Evolutionary conservation across 2,113 vertebrate species (phyloP).

Genomic region (Bothrops jararaca): DNA sequence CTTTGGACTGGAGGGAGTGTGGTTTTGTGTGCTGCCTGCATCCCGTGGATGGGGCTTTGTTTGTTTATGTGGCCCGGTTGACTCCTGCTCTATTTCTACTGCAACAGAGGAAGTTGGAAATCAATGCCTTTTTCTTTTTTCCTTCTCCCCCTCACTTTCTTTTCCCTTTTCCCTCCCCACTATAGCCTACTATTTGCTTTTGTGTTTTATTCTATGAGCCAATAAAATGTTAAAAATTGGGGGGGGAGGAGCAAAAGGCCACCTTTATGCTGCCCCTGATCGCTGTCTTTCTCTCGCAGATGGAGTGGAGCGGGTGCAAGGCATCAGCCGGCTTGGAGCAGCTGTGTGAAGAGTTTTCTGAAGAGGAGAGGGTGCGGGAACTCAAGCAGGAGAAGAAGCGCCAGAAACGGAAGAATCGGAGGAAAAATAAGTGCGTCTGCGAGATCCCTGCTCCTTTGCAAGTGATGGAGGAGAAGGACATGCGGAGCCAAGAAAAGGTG

Average conservation of each 20-base stretch:
- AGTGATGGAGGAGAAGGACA: conserved; percentile 80
- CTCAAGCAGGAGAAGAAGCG: conserved; percentile 97
- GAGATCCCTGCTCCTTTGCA: conserved; percentile 78
- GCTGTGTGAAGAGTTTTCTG: conserved; percentile 93
- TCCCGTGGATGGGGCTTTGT: too few species aligned
- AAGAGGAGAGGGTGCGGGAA: conserved; percentile 92
- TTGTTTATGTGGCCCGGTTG: too few species aligned
- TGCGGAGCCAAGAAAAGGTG: conserved; percentile 85
- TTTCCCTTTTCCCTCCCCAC: too few species aligned
- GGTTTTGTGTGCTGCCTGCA: too few species aligned
- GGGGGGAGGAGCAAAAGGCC: background rate
- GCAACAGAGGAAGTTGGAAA: too few species aligned
- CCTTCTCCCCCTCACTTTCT: too few species aligned
- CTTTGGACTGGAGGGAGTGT: too few species aligned
- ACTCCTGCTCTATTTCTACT: too few species aligned
- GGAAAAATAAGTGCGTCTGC: conserved; percentile 94
- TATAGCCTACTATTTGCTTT: too few species aligned
- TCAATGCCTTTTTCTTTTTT: too few species aligned
- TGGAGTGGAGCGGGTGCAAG: conserved; percentile 96
- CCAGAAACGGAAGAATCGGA: conserved; percentile 92
- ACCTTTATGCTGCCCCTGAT: background rate
- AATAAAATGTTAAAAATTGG: too few species aligned
- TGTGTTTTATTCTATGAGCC: too few species aligned
- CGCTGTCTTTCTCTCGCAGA: conserved; percentile 67
- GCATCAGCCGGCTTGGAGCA: conserved; percentile 95